Percentiles rank a stretch among this genome's conserved stretches.
Conservation (phyloP, 1,140 invertebrate species). For the Tribolium castaneum region DNA sequence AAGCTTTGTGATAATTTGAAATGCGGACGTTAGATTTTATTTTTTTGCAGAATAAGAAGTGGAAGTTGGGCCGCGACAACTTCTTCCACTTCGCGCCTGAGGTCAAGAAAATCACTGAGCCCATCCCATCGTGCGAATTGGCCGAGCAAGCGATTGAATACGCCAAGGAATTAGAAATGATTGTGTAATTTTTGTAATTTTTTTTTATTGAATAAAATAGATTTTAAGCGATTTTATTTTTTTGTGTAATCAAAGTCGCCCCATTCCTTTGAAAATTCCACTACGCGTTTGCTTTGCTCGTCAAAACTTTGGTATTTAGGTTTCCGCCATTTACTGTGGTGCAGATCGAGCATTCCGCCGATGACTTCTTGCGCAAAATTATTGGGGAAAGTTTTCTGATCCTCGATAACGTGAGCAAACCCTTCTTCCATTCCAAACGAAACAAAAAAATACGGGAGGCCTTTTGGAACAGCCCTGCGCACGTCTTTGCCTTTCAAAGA, state of each 20-base stretch:
- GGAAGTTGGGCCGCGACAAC: conserved; percentile 82
- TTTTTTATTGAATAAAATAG: conserved; percentile 27
- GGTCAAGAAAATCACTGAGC: conserved; percentile 80
- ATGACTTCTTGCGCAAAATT: conserved; percentile 97
- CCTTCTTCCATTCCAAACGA: conserved; percentile 92
- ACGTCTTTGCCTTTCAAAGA: conserved; percentile 81
- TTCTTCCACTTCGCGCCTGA: conserved; percentile 82
- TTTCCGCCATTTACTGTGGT: conserved; percentile 87
- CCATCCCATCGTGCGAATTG: conserved; percentile 90
- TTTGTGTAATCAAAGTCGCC: conserved; percentile 8
- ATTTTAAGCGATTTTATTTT: conserved; percentile 24
- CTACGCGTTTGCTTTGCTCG: conserved; percentile 75
- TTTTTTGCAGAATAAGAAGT: conserved; percentile 70
- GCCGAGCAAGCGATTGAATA: conserved; percentile 96
- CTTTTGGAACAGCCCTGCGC: conserved; percentile 88
- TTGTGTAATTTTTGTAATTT: conserved; percentile 80
- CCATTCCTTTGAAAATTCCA: conserved; percentile 76
- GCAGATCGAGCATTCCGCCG: conserved; percentile 92
- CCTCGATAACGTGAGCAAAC: conserved; percentile 97
- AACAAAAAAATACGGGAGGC: conserved; percentile 93
- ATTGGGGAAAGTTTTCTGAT: conserved; percentile 86
- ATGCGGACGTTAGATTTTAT: no score
- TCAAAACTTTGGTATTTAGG: conserved; percentile 79
- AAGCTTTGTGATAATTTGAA: no score
- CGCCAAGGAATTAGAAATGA: conserved; percentile 98